These are phyloP conservation scores for Enteromius afrohamiltoni DNA, from an alignment of 2,797 vertebrate species.

Conservation along the genomic window DNA sequence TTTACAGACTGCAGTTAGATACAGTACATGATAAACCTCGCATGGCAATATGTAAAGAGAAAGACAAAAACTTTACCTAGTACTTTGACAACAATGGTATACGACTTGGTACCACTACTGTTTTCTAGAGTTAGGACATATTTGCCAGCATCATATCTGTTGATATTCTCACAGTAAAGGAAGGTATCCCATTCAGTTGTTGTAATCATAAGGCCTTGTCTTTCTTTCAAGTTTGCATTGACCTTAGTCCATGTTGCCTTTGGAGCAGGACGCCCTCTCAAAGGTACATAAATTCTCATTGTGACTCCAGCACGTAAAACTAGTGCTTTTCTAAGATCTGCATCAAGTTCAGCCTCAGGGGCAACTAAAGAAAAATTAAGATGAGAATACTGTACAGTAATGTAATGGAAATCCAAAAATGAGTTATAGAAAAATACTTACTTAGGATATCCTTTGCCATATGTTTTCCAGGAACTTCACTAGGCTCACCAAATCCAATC, in stretches of 20 bases:
- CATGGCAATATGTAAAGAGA: neutral
- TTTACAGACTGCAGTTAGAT: conserved; percentile 50
- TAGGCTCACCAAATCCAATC: conserved; percentile 95
- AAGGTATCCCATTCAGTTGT: conserved; percentile 96
- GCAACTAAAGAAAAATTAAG: conserved; percentile 77
- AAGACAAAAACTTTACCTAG: conserved; percentile 82
- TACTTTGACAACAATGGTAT: conserved; percentile 95
- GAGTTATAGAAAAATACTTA: conserved; percentile 71
- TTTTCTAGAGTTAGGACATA: conserved; percentile 93
- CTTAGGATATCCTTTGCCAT: conserved; percentile 92
- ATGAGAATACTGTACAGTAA: conserved; percentile 16
- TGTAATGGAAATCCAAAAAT: neutral
- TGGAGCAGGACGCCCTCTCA: conserved; percentile 93
- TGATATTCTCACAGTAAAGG: conserved; percentile 90
- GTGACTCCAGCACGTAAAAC: conserved; percentile 94
- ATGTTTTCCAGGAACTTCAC: conserved; percentile 94
- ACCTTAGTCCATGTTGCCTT: conserved; percentile 95
- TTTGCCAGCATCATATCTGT: conserved; percentile 97
- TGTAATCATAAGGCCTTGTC: conserved; percentile 88
- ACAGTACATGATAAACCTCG: neutral
- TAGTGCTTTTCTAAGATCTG: conserved; percentile 92
- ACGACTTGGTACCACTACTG: conserved; percentile 92
- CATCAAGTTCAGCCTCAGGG: conserved; percentile 96
- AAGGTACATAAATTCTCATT: conserved; percentile 95
- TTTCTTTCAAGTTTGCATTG: conserved; percentile 88